phyloP scores from a whole-genome alignment of 2,797 vertebrate species.

The Lates japonicus region DNA sequence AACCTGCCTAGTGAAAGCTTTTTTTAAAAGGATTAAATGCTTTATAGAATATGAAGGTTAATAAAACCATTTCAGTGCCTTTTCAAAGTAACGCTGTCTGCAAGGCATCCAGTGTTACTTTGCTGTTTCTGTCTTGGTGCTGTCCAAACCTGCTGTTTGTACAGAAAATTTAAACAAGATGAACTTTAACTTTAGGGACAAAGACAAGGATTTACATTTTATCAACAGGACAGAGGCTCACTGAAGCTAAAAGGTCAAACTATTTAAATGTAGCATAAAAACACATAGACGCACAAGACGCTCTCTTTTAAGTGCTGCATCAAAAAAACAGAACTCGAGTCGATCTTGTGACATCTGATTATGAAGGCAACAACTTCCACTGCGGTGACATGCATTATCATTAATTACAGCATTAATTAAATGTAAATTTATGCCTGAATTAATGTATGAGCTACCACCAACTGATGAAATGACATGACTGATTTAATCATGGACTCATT shows the following conservation, averaged over 20 bases:
- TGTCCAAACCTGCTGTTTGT: neutral
- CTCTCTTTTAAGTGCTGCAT: neutral
- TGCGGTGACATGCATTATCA: constrained; percentile 39
- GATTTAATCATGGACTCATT: constrained; percentile 52
- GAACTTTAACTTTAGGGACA: constrained; percentile 4
- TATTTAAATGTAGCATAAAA: constrained; percentile 10
- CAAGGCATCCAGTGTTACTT: neutral
- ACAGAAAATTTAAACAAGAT: no score
- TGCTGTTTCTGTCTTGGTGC: no score
- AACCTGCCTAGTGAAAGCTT: neutral
- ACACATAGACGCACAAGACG: neutral
- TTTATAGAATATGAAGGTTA: no score
- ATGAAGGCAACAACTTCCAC: constrained; percentile 37
- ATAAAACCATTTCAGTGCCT: no score
- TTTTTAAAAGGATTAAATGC: neutral
- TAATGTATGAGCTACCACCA: constrained; percentile 47
- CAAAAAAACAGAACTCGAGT: neutral
- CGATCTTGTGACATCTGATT: constrained; percentile 56
- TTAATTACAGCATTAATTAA: constrained; percentile 57
- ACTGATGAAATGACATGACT: constrained; percentile 41
- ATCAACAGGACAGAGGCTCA: neutral
- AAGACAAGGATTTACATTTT: neutral
- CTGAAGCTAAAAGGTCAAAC: constrained; percentile 3
- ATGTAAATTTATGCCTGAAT: constrained; percentile 56
- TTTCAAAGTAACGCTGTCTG: neutral